phyloP scores from a whole-genome alignment of 2,113 vertebrate species.

The Falcunculus frontatus region DNA sequence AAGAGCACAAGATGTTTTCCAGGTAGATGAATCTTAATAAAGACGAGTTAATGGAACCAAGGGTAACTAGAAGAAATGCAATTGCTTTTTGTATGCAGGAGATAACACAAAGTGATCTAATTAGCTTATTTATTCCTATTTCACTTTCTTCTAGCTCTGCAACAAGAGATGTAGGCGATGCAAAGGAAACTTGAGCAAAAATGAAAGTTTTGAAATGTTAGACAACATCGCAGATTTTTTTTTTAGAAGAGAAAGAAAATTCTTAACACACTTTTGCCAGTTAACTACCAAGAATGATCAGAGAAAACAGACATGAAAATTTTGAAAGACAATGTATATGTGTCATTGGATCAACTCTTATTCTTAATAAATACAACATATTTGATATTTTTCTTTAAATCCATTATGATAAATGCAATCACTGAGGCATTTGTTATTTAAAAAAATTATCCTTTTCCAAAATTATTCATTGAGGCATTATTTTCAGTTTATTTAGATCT shows the following conservation, averaged over 20 bases:
- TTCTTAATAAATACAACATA: background rate
- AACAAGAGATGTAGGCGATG: background rate
- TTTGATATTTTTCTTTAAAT: background rate
- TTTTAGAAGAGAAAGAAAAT: background rate
- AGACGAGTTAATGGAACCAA: background rate
- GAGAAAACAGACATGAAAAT: background rate
- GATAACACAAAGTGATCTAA: background rate
- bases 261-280: background rate
- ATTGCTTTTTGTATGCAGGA: background rate
- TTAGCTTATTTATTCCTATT: background rate
- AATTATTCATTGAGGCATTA: background rate
- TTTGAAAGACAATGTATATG: background rate
- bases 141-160: background rate
- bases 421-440: background rate
- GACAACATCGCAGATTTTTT: background rate
- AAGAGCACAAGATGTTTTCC: background rate
- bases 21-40: background rate
- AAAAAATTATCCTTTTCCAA: background rate
- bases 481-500: background rate
- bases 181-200: background rate
- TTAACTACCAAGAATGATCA: background rate
- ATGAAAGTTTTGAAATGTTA: background rate
- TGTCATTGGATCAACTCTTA: background rate
- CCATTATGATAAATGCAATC: background rate
- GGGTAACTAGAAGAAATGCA: background rate